phyloP scores from a whole-genome alignment of 1,140 invertebrate genomes.

The Drosophila kepulauana region DNA sequence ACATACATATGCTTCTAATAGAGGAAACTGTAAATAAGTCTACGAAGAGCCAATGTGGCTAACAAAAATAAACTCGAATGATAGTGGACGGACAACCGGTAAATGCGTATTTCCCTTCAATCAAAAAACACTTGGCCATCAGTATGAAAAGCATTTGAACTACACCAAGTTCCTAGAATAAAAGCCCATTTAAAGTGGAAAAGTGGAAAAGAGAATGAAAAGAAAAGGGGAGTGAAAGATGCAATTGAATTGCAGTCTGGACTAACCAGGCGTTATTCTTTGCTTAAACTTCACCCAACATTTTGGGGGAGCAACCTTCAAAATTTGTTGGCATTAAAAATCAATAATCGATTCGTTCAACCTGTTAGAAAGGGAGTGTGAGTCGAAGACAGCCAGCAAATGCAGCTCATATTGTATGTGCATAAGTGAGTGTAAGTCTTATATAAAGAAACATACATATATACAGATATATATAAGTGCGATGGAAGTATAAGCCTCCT shows the following conservation, averaged over 20 bases:
- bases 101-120: not conserved
- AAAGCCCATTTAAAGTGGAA: constrained; percentile 13
- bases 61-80: too few species aligned
- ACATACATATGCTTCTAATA: too few species aligned
- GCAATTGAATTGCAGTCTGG: constrained; percentile 6
- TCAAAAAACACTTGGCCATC: constrained; percentile 1
- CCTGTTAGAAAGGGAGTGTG: constrained; percentile 42
- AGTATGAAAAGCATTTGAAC: not conserved
- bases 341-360: constrained; percentile 71
- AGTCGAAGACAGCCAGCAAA: constrained; percentile 16
- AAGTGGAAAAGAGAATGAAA: not conserved
- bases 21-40: too few species aligned
- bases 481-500: constrained; percentile 8
- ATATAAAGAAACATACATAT: constrained; percentile 8
- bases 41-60: too few species aligned
- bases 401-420: constrained; percentile 28
- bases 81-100: too few species aligned
- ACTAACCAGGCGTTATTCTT: constrained; percentile 22
- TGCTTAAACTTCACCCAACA: constrained; percentile 43
- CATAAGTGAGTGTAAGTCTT: constrained; percentile 6
- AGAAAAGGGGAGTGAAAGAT: constrained; percentile 18
- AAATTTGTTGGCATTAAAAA: constrained; percentile 56
- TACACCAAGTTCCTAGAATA: constrained; percentile 13
- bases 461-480: constrained; percentile 5
- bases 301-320: constrained; percentile 46